These are phyloP conservation scores for Cosmorhoe ocellata DNA, from an alignment of 2,888 invertebrate genomes.

Conservation along the genomic window DNA sequence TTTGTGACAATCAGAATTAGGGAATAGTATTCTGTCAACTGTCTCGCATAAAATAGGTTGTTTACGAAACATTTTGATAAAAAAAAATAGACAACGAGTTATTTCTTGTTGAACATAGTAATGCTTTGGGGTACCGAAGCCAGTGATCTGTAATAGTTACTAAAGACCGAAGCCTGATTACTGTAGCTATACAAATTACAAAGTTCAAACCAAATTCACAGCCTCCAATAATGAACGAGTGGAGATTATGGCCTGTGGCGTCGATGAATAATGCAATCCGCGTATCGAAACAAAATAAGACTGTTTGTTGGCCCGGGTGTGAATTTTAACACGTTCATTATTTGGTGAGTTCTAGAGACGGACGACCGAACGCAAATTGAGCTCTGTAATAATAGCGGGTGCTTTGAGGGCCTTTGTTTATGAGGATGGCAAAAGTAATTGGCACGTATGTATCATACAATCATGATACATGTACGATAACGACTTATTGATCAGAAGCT, in stretches of 20 bases:
- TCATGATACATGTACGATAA: too few species aligned
- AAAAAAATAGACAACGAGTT: not conserved
- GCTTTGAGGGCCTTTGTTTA: not conserved
- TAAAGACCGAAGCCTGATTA: too few species aligned
- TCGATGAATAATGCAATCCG: conserved; percentile 16
- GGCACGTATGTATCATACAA: too few species aligned
- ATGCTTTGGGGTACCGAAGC: too few species aligned
- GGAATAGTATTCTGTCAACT: conserved; percentile 1
- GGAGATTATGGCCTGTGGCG: not conserved
- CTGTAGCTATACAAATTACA: too few species aligned
- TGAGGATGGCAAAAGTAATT: not conserved
- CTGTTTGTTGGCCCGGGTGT: not conserved
- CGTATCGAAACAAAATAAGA: conserved; percentile 6
- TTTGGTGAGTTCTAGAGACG: conserved; percentile 5
- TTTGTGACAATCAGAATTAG: not conserved
- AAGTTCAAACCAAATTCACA: too few species aligned
- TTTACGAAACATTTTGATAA: not conserved
- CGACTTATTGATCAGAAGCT: too few species aligned
- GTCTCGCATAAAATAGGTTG: not conserved
- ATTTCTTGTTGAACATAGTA: too few species aligned
- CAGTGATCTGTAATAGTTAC: too few species aligned
- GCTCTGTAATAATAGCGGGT: not conserved
- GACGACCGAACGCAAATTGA: conserved; percentile 8
- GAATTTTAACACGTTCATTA: not conserved
- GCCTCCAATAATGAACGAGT: not conserved